phyloP scores from a whole-genome alignment of 2,113 vertebrate species.

The Nestor notabilis region DNA sequence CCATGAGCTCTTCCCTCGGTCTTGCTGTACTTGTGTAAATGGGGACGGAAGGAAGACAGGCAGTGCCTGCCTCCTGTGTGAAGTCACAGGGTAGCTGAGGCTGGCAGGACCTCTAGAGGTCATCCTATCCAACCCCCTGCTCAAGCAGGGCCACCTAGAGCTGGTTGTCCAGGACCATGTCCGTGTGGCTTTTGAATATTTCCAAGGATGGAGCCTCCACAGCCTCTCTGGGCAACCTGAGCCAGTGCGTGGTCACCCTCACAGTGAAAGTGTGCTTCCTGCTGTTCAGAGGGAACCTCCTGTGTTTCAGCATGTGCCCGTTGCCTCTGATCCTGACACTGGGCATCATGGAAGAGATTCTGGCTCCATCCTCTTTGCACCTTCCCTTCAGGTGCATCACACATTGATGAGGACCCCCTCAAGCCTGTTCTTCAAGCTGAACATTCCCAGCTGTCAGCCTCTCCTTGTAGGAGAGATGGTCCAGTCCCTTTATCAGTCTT shows the following conservation, averaged over 20 bases:
- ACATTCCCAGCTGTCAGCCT: not conserved
- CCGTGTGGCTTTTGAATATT: not conserved
- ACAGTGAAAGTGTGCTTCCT: not conserved
- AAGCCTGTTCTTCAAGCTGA: not conserved
- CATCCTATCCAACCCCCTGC: not conserved
- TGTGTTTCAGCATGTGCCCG: not conserved
- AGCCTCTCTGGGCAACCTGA: not conserved
- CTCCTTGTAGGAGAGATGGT: not conserved
- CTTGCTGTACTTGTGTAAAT: not conserved
- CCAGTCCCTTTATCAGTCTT: not conserved
- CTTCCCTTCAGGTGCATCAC: not conserved
- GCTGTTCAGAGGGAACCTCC: not conserved
- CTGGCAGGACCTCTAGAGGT: not conserved
- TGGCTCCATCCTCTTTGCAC: not conserved
- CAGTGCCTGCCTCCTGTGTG: accelerated
- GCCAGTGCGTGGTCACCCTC: not conserved
- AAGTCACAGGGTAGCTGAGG: not conserved
- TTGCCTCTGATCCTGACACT: not conserved
- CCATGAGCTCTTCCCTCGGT: not conserved
- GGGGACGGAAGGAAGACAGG: accelerated
- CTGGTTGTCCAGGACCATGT: not conserved
- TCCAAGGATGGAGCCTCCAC: not conserved
- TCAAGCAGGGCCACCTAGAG: not conserved
- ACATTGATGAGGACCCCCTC: not conserved
- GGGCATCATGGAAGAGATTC: not conserved